Conservation (phyloP, 2,113 vertebrate species). For the Sinocyclocheilus rhinocerous region DNA sequence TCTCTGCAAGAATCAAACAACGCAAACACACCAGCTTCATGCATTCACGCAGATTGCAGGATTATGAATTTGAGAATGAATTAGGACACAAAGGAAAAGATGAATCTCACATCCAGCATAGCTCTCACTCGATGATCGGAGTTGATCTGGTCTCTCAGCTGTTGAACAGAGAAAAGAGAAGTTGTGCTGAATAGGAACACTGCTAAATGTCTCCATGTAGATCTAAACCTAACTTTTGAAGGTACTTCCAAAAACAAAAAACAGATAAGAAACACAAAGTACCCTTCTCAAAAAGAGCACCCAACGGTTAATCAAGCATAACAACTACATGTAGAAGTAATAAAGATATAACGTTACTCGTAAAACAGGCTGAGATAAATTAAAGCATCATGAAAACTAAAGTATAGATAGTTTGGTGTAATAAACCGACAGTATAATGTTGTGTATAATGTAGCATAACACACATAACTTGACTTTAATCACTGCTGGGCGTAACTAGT, state of each 20-base stretch:
- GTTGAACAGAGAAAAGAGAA: constrained; percentile 32
- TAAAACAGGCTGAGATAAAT: too few species aligned
- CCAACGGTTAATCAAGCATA: not conserved
- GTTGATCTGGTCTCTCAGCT: constrained; percentile 95
- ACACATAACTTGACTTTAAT: too few species aligned
- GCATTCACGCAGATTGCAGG: not conserved
- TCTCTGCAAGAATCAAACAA: constrained; percentile 75
- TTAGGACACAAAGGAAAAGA: not conserved
- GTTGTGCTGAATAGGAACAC: not conserved
- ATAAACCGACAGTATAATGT: too few species aligned
- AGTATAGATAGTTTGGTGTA: too few species aligned
- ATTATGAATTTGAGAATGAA: not conserved
- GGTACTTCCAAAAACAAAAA: too few species aligned
- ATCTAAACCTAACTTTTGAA: too few species aligned
- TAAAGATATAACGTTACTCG: not conserved
- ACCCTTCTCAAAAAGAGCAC: not conserved
- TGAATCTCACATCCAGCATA: constrained; percentile 90
- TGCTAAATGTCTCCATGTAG: too few species aligned
- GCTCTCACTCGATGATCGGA: constrained; percentile 91
- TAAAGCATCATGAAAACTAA: too few species aligned
- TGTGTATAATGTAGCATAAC: too few species aligned
- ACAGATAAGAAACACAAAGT: too few species aligned
- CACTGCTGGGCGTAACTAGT: too few species aligned
- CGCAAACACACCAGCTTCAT: too few species aligned
- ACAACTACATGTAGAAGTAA: not conserved